A percentile compares a stretch with the other conserved stretches of the same genome.
Evolutionary conservation across 2,888 invertebrate species (phyloP).

Genomic region (Phortica okadai): DNA sequence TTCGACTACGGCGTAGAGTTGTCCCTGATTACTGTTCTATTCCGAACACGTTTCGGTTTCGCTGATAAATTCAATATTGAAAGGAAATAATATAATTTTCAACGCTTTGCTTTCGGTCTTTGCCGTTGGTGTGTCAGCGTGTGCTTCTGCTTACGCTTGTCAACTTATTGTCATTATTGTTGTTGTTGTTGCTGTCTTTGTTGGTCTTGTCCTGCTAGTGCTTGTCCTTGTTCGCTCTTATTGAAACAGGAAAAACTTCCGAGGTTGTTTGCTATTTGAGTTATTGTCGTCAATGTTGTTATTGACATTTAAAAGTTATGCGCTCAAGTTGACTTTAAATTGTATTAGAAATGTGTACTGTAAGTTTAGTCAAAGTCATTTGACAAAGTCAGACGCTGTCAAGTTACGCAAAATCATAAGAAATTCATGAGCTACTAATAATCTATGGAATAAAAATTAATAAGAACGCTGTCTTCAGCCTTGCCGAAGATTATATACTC

Average conservation of each 20-base stretch:
- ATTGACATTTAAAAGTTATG: conserved; percentile 79
- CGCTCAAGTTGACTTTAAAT: not conserved
- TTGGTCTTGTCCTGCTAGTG: not conserved
- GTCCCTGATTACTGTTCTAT: conserved; percentile 52
- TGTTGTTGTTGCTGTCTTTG: not conserved
- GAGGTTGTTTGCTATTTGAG: conserved; percentile 11
- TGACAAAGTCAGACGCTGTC: not conserved
- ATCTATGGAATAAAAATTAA: too few species aligned
- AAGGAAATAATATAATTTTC: conserved; percentile 73
- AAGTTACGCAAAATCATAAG: too few species aligned
- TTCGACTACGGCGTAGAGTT: conserved; percentile 27
- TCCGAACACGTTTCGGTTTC: conserved; percentile 65
- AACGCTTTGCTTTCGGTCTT: conserved; percentile 34
- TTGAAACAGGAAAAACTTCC: not conserved
- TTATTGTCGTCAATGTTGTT: conserved; percentile 19
- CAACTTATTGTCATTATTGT: conserved; percentile 25
- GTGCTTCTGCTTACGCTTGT: conserved; percentile 31
- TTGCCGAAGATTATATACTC: too few species aligned
- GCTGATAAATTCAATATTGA: conserved; percentile 74
- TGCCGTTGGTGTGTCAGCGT: not conserved
- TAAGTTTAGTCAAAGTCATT: not conserved
- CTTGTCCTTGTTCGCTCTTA: not conserved
- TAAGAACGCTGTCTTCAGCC: too few species aligned
- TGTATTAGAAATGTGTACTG: not conserved
- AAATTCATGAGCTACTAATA: too few species aligned